phyloP scores from a whole-genome alignment of 2,113 vertebrate genomes.

The Boulengerochromis microlepis region DNA sequence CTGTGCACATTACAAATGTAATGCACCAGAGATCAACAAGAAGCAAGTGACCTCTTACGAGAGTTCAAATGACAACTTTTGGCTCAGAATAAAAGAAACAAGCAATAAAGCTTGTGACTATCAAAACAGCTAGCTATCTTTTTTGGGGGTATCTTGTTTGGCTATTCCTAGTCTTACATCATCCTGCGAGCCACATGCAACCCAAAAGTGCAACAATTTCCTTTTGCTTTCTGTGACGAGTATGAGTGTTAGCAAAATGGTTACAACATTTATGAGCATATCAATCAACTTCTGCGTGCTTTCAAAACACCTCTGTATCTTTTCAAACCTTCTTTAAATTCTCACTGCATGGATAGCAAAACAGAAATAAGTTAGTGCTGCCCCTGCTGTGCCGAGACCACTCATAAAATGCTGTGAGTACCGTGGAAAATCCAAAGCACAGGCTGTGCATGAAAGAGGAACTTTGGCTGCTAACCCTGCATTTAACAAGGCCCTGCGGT shows the following conservation, averaged over 20 bases:
- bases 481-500: constrained; percentile 47
- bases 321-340: neutral
- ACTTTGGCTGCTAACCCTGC: constrained; percentile 10
- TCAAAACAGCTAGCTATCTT: neutral
- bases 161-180: neutral
- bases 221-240: neutral
- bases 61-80: neutral
- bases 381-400: constrained; percentile 32
- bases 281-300: neutral
- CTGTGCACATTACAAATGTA: neutral
- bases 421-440: constrained; percentile 16
- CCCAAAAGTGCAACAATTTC: neutral
- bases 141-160: neutral
- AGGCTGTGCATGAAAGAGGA: neutral
- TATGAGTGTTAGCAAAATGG: neutral
- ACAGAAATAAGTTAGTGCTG: constrained; percentile 39
- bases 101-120: neutral
- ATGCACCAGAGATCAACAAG: neutral
- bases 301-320: neutral
- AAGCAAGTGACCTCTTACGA: neutral
- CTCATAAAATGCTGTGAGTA: constrained; percentile 50
- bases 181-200: neutral
- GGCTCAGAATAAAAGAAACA: neutral
- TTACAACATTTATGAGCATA: neutral
- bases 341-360: constrained; percentile 24